phyloP scores from a whole-genome alignment of 2,113 vertebrate species.

The Rynchops niger region DNA sequence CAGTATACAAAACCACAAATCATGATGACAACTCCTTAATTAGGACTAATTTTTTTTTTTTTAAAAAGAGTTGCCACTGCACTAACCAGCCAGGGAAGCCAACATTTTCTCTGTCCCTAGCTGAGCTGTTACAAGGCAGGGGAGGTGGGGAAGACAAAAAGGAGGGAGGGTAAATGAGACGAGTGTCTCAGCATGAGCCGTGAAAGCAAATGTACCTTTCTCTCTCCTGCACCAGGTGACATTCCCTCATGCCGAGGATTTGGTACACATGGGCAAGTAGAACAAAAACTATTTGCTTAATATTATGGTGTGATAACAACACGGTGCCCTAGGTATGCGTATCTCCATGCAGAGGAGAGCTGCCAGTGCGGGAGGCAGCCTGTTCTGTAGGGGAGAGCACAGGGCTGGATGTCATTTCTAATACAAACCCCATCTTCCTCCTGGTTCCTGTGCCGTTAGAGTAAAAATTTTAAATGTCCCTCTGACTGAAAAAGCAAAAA shows the following conservation, averaged over 20 bases:
- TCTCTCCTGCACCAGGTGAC: not conserved
- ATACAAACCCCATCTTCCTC: not conserved
- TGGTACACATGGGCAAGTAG: not conserved
- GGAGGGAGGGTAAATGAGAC: not conserved
- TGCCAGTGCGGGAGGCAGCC: not conserved
- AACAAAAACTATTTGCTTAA: not conserved
- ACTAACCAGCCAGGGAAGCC: not conserved
- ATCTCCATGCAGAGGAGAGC: not conserved
- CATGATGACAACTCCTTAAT: conserved; percentile 44
- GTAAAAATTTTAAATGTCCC: not conserved
- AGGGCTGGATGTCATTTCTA: not conserved
- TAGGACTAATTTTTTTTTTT: conserved; percentile 25
- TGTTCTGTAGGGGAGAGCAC: not conserved
- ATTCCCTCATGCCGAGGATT: not conserved
- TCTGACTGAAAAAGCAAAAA: not conserved
- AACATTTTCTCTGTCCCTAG: not conserved
- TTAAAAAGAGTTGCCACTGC: not conserved
- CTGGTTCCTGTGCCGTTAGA: not conserved
- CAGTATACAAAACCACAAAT: conserved; percentile 50
- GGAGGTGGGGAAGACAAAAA: not conserved
- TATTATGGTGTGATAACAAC: not conserved
- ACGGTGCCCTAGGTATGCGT: not conserved
- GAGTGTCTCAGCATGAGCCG: not conserved
- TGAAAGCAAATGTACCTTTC: not conserved
- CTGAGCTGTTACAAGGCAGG: not conserved